Percentiles rank a stretch among this genome's conserved stretches.
Evolutionary conservation across 2,113 vertebrate species (phyloP).

Genomic region (Clarias gariepinus): DNA sequence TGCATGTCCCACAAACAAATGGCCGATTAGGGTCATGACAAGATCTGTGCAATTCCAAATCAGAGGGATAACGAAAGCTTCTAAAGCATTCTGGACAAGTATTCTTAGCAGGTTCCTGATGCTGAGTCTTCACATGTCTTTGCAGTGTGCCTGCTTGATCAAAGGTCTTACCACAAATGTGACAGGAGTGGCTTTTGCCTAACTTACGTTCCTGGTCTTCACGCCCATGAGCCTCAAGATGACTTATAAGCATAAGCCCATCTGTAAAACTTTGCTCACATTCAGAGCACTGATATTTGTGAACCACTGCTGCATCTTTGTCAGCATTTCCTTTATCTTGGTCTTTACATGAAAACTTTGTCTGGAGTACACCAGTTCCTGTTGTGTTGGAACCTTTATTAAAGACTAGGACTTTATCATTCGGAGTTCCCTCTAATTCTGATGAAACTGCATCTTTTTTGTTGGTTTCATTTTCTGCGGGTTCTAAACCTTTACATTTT

Average conservation of each 20-base stretch:
- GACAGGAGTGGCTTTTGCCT: conserved; percentile 60
- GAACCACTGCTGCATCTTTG: conserved; percentile 54
- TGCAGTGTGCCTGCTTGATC: conserved; percentile 54
- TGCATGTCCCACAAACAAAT: conserved; percentile 65
- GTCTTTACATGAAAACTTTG: conserved; percentile 65
- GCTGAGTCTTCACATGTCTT: conserved; percentile 65
- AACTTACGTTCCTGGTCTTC: conserved; percentile 59
- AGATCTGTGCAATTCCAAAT: conserved; percentile 65
- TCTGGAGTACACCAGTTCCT: conserved; percentile 67
- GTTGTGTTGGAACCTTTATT: conserved; percentile 60
- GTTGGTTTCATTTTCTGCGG: neutral
- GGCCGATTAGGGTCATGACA: conserved; percentile 66
- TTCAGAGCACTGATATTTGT: conserved; percentile 76
- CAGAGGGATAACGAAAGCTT: conserved; percentile 51
- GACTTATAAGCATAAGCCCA: conserved; percentile 75
- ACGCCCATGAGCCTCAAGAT: conserved; percentile 75
- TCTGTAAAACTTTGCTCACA: conserved; percentile 76
- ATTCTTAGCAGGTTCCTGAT: conserved; percentile 47
- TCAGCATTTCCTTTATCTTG: conserved; percentile 47
- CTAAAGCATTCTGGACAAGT: conserved; percentile 64
- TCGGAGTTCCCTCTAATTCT: conserved; percentile 57
- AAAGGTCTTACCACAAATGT: conserved; percentile 62
- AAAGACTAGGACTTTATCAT: conserved; percentile 62
- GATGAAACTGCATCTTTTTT: conserved; percentile 53
- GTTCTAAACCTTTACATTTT: conserved; percentile 61